Percentiles rank a stretch among this genome's conserved stretches.
These are phyloP conservation scores for Anagyrus pseudococci DNA, from an alignment of 2,888 invertebrate genomes.

Conservation along the genomic window DNA sequence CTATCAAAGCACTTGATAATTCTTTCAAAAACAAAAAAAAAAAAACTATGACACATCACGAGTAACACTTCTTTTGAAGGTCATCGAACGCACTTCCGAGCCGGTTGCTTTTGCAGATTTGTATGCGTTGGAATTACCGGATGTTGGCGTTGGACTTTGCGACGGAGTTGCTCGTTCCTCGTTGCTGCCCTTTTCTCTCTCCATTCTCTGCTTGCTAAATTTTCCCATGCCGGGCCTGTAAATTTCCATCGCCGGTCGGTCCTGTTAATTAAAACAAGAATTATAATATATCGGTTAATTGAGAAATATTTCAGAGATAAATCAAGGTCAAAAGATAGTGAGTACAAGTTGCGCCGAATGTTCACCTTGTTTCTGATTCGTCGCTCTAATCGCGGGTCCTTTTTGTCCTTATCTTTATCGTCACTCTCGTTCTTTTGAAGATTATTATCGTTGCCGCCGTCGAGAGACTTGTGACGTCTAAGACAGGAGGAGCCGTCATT, in stretches of 20 bases:
- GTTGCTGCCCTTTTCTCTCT: constrained; percentile 57
- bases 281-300: too few relatives aligned
- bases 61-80: constrained; percentile 57
- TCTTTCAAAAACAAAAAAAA: neutral
- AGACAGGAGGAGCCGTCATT: constrained; percentile 59
- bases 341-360: too few relatives aligned
- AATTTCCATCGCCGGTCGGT: constrained; percentile 87
- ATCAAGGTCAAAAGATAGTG: too few relatives aligned
- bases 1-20: neutral
- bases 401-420: constrained; percentile 65
- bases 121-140: constrained; percentile 36
- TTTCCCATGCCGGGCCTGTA: constrained; percentile 91
- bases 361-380: constrained; percentile 73
- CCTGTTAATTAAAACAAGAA: constrained; percentile 63
- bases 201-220: constrained; percentile 72
- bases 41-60: constrained; percentile 46
- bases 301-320: too few relatives aligned
- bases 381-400: constrained; percentile 68
- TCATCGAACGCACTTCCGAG: constrained; percentile 58
- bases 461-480: constrained; percentile 67
- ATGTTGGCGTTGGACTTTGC: constrained; percentile 56
- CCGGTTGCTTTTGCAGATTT: constrained; percentile 48
- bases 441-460: constrained; percentile 66
- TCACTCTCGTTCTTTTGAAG: constrained; percentile 65
- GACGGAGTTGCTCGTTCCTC: constrained; percentile 57